Conservation (phyloP, 2,888 invertebrate genomes). For the Entomobrya proxima region DNA sequence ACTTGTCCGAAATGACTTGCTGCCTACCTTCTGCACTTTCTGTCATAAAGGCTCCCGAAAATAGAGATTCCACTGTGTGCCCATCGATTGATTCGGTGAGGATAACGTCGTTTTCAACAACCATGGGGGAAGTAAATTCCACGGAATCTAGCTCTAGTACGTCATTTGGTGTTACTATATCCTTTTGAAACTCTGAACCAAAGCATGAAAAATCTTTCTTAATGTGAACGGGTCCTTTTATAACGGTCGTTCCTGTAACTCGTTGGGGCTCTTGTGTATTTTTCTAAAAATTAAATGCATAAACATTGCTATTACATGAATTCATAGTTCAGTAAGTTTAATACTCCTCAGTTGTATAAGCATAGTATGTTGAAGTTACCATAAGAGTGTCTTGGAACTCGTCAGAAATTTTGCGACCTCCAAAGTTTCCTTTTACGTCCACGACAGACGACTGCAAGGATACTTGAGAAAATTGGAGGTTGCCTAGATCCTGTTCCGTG, state of each 20-base stretch:
- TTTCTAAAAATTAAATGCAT: constrained; percentile 7
- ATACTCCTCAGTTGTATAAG: too few species aligned
- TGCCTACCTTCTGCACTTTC: not conserved
- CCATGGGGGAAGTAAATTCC: constrained; percentile 55
- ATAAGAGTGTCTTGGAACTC: constrained; percentile 67
- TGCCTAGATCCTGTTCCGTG: constrained; percentile 45
- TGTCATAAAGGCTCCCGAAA: constrained; percentile 57
- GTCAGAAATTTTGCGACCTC: constrained; percentile 32
- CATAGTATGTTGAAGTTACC: constrained; percentile 47
- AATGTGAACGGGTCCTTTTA: constrained; percentile 42
- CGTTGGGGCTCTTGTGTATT: not conserved
- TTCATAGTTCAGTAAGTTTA: too few species aligned
- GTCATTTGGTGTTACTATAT: constrained; percentile 58
- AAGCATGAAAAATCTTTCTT: constrained; percentile 56
- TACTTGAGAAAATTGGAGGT: constrained; percentile 39
- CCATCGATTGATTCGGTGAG: constrained; percentile 52
- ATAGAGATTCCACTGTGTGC: constrained; percentile 51
- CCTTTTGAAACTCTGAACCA: constrained; percentile 34
- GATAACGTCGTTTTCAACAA: constrained; percentile 42
- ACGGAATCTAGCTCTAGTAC: constrained; percentile 51
- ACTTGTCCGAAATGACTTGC: constrained; percentile 66
- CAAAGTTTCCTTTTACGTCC: constrained; percentile 39
- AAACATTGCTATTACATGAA: not conserved
- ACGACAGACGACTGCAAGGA: constrained; percentile 43
- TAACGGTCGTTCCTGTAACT: constrained; percentile 18